Evolutionary conservation across 2,888 invertebrate genomes (phyloP), one percentile per base, ranked within the genome.

Genomic region (Cephalotes varians): DNA sequence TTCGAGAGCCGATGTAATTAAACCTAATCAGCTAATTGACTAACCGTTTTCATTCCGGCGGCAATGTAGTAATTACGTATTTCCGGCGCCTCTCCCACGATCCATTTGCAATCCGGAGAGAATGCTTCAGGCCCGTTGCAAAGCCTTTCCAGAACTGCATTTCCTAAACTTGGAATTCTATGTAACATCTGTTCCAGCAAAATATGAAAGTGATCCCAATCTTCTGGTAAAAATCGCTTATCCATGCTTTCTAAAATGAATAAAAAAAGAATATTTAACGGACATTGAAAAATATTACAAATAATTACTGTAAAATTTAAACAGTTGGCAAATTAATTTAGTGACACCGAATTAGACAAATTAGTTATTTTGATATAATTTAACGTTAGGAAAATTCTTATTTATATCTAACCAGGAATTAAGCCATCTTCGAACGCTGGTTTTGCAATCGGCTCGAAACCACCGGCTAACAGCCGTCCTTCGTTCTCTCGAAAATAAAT

Each of bases 171-270:
- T 0, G 99, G 99, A 83, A 98, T 97, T 34, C 99, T 96, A 87
- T 97, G 96, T 56, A 99, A 95, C 90, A 99, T 95, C 93, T 98
- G 97, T 89, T 98, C 98, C 44, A 99, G 95, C 62, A 99, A 95
- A 60, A 97, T 96, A 93, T 99, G 98, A 95, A 99, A 99, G 92
- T 98, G 98, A 94, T 99, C 99, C 99, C 99, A 99, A 95, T 99
- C 99, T 92, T 98, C 97, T 0, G 97, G 96, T 49, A 98, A 95
- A 91, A 96, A 96, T 15, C 97, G 95, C 65, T 97, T 96, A 31
- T 96, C 94, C 80, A 96, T 96, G 31, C 95, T 96, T 25, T 96
- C 96, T 96, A 90, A 76, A 93, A 81, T 51, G 4, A 40, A 85
- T 65, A 40, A 15, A 9, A 10, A 28, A n/a, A 71, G 21, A 44